Conservation (phyloP, 2,113 vertebrate genomes). For the Haplochromis vanheusdeni region DNA sequence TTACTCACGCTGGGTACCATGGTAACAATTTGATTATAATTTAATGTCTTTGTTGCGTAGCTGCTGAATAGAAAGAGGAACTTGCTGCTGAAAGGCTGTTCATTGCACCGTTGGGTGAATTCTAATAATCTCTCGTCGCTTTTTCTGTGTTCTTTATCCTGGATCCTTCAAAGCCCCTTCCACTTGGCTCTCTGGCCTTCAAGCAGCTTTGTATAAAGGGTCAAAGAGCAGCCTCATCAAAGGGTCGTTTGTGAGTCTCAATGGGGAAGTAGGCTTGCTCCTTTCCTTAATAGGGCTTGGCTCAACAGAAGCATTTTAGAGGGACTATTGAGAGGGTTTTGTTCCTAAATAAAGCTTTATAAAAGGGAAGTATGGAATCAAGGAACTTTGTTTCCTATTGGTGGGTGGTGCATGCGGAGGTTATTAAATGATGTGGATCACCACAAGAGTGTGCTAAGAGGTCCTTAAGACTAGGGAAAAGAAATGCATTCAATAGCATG, state of each 20-base stretch:
- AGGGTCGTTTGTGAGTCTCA: conserved; percentile 50
- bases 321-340: conserved; percentile 7
- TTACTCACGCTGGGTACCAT: conserved; percentile 52
- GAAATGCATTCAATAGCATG: neutral
- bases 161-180: conserved; percentile 1
- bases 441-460: conserved; percentile 33
- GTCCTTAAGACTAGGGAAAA: neutral
- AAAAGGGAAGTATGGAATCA: conserved; percentile 42
- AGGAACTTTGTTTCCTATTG: conserved; percentile 46
- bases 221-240: conserved; percentile 60
- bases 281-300: conserved; percentile 26
- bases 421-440: neutral
- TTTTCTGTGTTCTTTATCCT: conserved; percentile 30
- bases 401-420: neutral
- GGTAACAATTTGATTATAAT: conserved; percentile 64
- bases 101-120: conserved; percentile 59
- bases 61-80: conserved; percentile 59
- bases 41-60: conserved; percentile 66
- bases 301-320: conserved; percentile 3
- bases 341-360: conserved; percentile 48
- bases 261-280: conserved; percentile 17
- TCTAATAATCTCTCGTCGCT: conserved; percentile 55
- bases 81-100: conserved; percentile 56
- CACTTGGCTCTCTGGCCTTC: conserved; percentile 2
- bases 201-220: conserved; percentile 43